These are phyloP conservation scores for Leptatherina wallacei DNA, from an alignment of 2,797 vertebrate species.

Conservation along the genomic window DNA sequence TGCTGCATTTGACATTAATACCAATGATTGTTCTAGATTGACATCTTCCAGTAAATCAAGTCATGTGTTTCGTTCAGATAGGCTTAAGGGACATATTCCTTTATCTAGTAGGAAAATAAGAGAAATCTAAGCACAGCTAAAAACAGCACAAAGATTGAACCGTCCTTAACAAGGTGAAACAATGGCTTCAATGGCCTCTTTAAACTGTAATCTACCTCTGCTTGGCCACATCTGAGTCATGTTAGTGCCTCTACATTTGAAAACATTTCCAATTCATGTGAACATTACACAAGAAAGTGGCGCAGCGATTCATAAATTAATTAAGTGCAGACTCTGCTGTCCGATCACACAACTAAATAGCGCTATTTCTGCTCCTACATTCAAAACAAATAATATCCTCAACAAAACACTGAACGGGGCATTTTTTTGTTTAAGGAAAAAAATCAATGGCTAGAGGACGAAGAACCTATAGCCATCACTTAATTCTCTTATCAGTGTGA, in stretches of 20 bases:
- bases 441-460: conserved; percentile 82
- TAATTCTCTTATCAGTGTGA: conserved; percentile 83
- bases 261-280: conserved; percentile 21
- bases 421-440: conserved; percentile 48
- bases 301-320: conserved; percentile 44
- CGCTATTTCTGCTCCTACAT: conserved; percentile 55
- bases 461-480: conserved; percentile 80
- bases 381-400: conserved; percentile 74
- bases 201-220: conserved; percentile 7
- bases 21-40: conserved; percentile 50
- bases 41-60: conserved; percentile 56
- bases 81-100: conserved; percentile 11
- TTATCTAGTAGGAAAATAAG: conserved; percentile 27
- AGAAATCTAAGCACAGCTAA: conserved; percentile 4
- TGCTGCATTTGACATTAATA: conserved; percentile 67
- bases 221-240: background rate
- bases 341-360: conserved; percentile 60
- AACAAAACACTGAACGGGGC: conserved; percentile 71
- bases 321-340: conserved; percentile 32
- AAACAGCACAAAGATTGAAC: conserved; percentile 19
- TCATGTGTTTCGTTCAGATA: conserved; percentile 54
- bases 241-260: conserved; percentile 16
- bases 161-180: conserved; percentile 25
- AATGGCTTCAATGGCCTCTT: conserved; percentile 12
- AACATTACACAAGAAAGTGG: conserved; percentile 28